These are phyloP conservation scores for Drosophila takahashii DNA, from an alignment of 1,140 invertebrate genomes.

Conservation along the genomic window DNA sequence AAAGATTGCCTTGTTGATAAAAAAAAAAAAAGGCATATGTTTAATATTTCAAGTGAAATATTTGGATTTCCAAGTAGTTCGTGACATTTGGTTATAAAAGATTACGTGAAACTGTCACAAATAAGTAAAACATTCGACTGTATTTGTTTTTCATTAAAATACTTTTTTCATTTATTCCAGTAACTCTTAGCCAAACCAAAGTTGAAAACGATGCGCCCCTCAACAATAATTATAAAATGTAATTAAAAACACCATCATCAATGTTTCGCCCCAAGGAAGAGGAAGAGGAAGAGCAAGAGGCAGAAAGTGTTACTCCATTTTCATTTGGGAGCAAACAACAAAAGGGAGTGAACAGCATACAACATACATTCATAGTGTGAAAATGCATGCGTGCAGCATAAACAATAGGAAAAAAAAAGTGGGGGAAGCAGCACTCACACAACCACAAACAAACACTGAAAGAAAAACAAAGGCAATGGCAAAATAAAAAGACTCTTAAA, in stretches of 20 bases:
- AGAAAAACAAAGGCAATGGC: conserved; percentile 22
- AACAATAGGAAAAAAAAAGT: conserved; percentile 28
- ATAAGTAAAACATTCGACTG: no score
- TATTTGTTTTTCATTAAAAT: neutral
- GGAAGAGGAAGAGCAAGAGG: neutral
- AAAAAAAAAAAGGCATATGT: no score
- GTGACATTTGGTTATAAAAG: no score
- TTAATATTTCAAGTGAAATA: no score
- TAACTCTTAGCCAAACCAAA: neutral
- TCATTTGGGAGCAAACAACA: no score
- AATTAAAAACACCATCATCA: conserved; percentile 3
- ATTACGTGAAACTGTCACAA: no score
- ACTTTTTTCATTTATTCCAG: neutral
- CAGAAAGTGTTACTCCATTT: conserved; percentile 1
- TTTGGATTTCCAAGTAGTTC: no score
- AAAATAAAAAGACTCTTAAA: conserved; percentile 23
- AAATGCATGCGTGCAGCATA: conserved; percentile 5
- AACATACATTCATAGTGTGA: neutral
- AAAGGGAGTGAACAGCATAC: neutral
- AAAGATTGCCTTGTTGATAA: no score
- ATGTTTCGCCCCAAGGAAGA: no score
- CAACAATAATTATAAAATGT: conserved; percentile 2
- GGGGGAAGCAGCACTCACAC: conserved; percentile 2
- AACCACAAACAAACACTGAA: conserved; percentile 12
- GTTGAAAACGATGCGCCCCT: neutral